These are phyloP conservation scores for Asarcornis scutulata DNA, from an alignment of 2,113 vertebrate genomes.

Conservation along the genomic window DNA sequence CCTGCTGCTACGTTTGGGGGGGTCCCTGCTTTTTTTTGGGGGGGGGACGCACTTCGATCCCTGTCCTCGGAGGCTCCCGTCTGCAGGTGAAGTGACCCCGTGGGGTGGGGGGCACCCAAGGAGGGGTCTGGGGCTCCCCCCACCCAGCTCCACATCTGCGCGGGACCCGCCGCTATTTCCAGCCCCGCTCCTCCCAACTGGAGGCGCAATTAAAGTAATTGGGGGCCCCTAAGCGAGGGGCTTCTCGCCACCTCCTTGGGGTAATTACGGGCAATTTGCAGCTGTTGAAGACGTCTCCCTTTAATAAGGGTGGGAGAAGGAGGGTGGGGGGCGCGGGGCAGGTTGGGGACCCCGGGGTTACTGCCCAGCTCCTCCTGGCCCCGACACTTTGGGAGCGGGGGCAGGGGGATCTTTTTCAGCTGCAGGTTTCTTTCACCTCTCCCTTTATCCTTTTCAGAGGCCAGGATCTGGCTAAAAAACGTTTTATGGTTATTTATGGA, in stretches of 20 bases:
- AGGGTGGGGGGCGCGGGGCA: not conserved
- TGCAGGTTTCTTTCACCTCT: not conserved
- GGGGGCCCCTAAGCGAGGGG: not conserved
- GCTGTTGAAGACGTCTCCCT: slow-evolving; percentile 18
- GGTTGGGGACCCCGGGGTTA: not conserved
- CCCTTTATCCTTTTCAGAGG: not conserved
- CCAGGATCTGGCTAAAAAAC: not conserved
- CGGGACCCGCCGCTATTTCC: not conserved
- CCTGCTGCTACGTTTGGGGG: rapidly evolving
- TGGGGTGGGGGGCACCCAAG: not conserved
- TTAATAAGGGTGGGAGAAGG: not conserved
- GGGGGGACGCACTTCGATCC: not conserved
- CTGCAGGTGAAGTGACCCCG: not conserved
- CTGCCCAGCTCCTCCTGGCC: not conserved
- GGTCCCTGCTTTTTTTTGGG: no score
- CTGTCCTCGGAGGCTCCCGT: rapidly evolving
- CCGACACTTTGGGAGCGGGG: rapidly evolving
- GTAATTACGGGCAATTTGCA: slow-evolving; percentile 84
- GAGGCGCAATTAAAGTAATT: slow-evolving; percentile 66
- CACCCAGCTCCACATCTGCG: not conserved
- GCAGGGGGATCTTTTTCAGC: rapidly evolving
- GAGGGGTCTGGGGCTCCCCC: not conserved
- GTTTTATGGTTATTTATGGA: rapidly evolving
- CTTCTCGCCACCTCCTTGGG: not conserved
- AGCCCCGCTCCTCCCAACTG: slow-evolving; percentile 50